Evolutionary conservation across 2,888 invertebrate species (phyloP).

Genomic region (Epinotia demarniana): DNA sequence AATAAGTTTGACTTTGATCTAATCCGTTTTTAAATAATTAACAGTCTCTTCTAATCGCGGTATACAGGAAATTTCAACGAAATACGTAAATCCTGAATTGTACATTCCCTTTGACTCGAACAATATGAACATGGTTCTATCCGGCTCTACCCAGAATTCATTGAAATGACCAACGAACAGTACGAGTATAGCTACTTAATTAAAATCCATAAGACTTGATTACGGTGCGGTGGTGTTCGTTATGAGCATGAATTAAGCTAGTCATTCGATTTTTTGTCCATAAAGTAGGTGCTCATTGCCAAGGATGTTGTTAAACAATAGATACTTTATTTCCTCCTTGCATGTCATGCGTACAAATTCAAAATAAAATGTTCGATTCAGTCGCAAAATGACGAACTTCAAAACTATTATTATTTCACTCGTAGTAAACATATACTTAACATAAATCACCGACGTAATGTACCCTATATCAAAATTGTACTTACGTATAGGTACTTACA

Average conservation of each 20-base stretch:
- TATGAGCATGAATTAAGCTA: background rate
- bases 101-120: conserved; percentile 22
- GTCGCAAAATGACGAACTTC: background rate
- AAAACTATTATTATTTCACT: background rate
- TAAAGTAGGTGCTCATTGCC: conserved; percentile 11
- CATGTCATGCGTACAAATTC: conserved; percentile 18
- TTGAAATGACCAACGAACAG: conserved; percentile 8
- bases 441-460: too few relatives aligned
- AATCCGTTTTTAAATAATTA: background rate
- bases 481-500: too few relatives aligned
- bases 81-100: conserved; percentile 12
- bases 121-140: conserved; percentile 24
- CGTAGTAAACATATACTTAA: background rate
- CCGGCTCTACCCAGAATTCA: conserved; percentile 10
- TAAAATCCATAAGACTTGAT: conserved; percentile 12
- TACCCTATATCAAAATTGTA: too few relatives aligned
- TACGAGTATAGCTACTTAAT: too few relatives aligned
- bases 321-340: conserved; percentile 21
- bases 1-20: too few relatives aligned
- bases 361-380: conserved; percentile 1
- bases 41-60: background rate
- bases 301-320: conserved; percentile 29
- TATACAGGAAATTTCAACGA: conserved; percentile 8
- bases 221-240: background rate
- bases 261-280: conserved; percentile 20